Evolutionary conservation across 2,888 invertebrate species (phyloP).

Genomic region (Uropetala carovei): DNA sequence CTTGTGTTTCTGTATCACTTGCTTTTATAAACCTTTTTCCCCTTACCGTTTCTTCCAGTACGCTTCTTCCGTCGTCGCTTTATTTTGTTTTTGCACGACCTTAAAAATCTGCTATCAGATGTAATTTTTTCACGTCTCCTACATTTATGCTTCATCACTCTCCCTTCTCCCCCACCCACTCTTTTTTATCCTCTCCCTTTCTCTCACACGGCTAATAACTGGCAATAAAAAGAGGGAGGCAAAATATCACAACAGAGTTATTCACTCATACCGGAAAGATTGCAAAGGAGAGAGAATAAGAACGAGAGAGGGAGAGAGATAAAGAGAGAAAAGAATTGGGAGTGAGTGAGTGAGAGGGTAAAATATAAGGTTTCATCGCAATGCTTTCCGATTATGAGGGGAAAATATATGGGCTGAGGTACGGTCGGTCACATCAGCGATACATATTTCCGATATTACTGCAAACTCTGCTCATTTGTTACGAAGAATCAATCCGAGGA

Average conservation of each 20-base stretch:
- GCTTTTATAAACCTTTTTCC: constrained; percentile 5
- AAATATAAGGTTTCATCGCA: constrained; percentile 30
- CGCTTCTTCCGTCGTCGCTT: not conserved
- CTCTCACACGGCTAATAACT: no score
- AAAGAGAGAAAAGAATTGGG: not conserved
- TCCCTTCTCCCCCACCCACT: not conserved
- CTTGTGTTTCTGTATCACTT: not conserved
- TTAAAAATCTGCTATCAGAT: not conserved
- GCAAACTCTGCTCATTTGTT: constrained; percentile 50
- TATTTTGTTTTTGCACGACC: not conserved
- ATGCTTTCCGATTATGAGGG: not conserved
- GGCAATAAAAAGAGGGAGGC: no score
- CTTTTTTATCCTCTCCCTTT: not conserved
- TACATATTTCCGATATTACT: constrained; percentile 36
- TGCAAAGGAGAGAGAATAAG: not conserved
- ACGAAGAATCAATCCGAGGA: constrained; percentile 34
- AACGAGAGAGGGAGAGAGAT: not conserved
- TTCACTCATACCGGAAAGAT: no score
- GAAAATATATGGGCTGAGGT: not conserved
- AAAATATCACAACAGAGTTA: no score
- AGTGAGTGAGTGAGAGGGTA: not conserved
- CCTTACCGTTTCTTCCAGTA: not conserved
- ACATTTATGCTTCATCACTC: not conserved
- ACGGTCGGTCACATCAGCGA: not conserved
- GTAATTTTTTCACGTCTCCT: not conserved